Evolutionary conservation across 1,140 invertebrate genomes (phyloP).

Genomic region (Pemphigus obesinymphae): DNA sequence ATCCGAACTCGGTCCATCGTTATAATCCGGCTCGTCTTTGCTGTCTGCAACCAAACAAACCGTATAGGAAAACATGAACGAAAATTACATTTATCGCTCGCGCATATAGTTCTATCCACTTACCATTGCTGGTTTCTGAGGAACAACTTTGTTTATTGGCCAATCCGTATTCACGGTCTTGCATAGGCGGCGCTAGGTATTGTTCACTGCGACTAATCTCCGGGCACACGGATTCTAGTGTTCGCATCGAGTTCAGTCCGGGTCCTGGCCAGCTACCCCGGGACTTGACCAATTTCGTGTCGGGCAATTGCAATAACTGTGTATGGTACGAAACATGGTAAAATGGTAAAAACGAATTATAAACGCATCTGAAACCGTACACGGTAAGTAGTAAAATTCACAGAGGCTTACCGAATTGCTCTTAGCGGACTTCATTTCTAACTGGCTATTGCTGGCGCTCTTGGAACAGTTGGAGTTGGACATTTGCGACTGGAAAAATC

Average conservation of each 20-base stretch:
- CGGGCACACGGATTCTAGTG: constrained; percentile 50
- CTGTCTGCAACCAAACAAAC: neutral
- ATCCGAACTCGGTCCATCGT: neutral
- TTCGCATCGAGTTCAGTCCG: constrained; percentile 52
- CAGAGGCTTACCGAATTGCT: constrained; percentile 4
- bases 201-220: constrained; percentile 81
- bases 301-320: constrained; percentile 63
- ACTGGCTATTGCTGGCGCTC: constrained; percentile 24
- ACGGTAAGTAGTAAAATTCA: no score
- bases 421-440: constrained; percentile 31
- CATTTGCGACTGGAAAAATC: constrained; percentile 53
- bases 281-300: constrained; percentile 69
- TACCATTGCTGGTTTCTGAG: constrained; percentile 28
- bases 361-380: neutral
- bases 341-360: neutral
- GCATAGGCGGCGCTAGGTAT: constrained; percentile 54
- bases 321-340: neutral
- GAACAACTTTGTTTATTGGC: constrained; percentile 37
- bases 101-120: no score
- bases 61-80: neutral
- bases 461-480: constrained; percentile 43
- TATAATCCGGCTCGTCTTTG: constrained; percentile 10
- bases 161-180: constrained; percentile 25
- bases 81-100: neutral
- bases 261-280: constrained; percentile 78